Base-by-base conservation (phyloP, 53 echinoderm and acorn worm genomes). In the Holothuria leucospilota region DNA sequence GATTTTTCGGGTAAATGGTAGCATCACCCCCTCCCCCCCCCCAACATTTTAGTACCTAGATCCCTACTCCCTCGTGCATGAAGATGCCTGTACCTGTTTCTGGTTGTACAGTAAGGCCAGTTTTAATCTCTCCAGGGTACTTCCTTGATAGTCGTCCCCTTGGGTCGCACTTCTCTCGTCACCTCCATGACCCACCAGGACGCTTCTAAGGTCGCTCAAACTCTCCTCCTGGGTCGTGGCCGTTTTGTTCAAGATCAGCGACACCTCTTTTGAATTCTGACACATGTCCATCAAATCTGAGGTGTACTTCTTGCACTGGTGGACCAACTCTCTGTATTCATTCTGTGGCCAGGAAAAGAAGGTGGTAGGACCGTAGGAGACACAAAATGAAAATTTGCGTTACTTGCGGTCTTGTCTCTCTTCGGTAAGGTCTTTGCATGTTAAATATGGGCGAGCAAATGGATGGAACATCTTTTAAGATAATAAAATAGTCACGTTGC, bases 201-300 rank as follows among this genome's bases (percentile, higher is more conserved):
- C 14, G 56, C 18, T 56, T 56, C 56, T 5, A 56, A 56, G 56
- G 56, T 56, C 56, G 18, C 4, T 30, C 28, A 67, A 30, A 10
- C 46, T n/a, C 21, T 80, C 62, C 29, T 80, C 80, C 59, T 27
- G 26, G n/a, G 42, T 67, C 18, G 84, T 67, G 46, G 92, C 95
- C 61, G 82, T 91, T 66, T 95, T 85, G 77, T 90, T 99, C 24
- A 99, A 86, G 61, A 99, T 93, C 29, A 92, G 91, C 18, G 90
- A 88, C 12, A 99, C 95, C 66, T 99, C 99, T 58, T 92, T 90
- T 13, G 99, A 92, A 68, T 93, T 99, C 67, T 99, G 99, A 51
- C 99, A 99, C 99, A 99, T 99, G 71, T 95, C 95, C n/a, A 99
- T 89, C 20, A 99, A 84, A 85, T 99, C 99, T 13, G 99, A 95